Evolutionary conservation across 2,113 vertebrate species (phyloP).

Genomic region (Nannospalax galili): DNA sequence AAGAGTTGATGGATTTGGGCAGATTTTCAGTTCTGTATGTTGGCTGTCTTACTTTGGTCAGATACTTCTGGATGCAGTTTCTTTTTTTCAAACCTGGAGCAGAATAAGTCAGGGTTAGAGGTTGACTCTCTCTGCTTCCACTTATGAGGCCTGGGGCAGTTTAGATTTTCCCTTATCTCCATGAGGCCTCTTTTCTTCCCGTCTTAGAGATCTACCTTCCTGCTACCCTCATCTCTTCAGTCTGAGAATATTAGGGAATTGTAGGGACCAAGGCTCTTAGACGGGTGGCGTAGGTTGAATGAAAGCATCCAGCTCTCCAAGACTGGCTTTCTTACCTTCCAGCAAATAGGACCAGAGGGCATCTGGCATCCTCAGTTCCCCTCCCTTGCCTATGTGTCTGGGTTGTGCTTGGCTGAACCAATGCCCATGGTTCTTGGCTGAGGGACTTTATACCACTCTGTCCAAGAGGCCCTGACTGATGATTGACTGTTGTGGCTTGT

Average conservation of each 20-base stretch:
- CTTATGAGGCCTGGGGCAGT: neutral
- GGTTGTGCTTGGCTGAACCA: conserved; percentile 37
- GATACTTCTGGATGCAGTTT: neutral
- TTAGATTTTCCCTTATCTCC: neutral
- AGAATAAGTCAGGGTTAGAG: neutral
- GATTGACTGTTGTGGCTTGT: neutral
- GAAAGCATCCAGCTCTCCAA: neutral
- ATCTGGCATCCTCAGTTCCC: neutral
- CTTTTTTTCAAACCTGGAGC: neutral
- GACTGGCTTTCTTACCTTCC: neutral
- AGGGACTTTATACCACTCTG: neutral
- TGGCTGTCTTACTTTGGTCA: neutral
- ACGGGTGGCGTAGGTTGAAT: neutral
- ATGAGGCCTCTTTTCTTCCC: neutral
- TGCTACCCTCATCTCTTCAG: neutral
- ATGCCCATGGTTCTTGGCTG: neutral
- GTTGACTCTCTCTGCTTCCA: neutral
- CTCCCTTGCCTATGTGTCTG: neutral
- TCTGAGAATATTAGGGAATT: neutral
- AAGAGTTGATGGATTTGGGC: neutral
- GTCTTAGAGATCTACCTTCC: neutral
- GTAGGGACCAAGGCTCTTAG: neutral
- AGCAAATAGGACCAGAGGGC: conserved; percentile 22
- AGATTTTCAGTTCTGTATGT: neutral
- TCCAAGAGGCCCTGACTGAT: neutral